These are phyloP conservation scores for Polydrusus pterygomalis DNA, from an alignment of 2,888 invertebrate genomes.

Conservation along the genomic window DNA sequence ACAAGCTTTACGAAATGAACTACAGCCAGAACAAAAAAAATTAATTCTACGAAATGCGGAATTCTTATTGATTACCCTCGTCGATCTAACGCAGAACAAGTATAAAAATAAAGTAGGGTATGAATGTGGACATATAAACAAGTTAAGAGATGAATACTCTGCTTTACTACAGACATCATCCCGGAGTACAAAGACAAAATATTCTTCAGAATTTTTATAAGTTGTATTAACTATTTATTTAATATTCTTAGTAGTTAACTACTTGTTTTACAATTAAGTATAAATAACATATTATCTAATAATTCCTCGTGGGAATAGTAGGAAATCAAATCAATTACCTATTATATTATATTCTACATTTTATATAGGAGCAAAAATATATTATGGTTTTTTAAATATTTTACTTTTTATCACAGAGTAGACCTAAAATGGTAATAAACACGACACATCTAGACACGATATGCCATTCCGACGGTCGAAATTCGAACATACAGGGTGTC, in stretches of 20 bases:
- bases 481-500: too few relatives aligned
- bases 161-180: conserved; percentile 75
- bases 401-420: conserved; percentile 44
- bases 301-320: neutral
- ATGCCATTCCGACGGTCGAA: too few relatives aligned
- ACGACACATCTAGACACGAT: too few relatives aligned
- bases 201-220: conserved; percentile 75
- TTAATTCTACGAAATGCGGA: conserved; percentile 81
- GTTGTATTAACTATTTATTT: conserved; percentile 17
- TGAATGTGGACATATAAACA: conserved; percentile 75
- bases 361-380: conserved; percentile 29
- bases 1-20: conserved; percentile 74
- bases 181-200: conserved; percentile 78
- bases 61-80: conserved; percentile 81
- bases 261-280: conserved; percentile 11
- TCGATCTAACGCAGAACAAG: conserved; percentile 78
- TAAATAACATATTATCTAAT: conserved; percentile 18
- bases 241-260: conserved; percentile 12
- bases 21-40: conserved; percentile 73
- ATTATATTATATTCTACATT: conserved; percentile 13
- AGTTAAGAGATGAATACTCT: conserved; percentile 75
- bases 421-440: conserved; percentile 16
- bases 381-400: conserved; percentile 16
- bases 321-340: conserved; percentile 3
- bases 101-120: conserved; percentile 78